Conservation (phyloP, 2,888 invertebrate genomes). For the Perithous albicinctus region DNA sequence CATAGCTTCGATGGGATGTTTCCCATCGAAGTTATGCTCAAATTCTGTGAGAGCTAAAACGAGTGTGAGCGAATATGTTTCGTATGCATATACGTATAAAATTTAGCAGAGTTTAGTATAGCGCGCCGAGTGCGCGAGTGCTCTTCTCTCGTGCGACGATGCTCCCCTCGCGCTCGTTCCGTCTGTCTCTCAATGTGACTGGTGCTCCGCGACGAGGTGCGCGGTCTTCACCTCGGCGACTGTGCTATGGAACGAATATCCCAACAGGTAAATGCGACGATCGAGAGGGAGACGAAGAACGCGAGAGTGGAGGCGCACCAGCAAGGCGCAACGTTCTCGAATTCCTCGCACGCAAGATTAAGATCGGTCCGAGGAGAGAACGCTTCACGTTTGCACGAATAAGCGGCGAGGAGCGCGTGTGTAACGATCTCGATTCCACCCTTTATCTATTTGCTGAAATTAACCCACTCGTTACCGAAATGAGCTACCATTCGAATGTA, state of each 20-base stretch:
- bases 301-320: constrained; percentile 44
- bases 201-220: constrained; percentile 64
- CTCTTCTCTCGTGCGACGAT: constrained; percentile 56
- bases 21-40: no score
- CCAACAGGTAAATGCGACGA: constrained; percentile 59
- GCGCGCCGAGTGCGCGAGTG: neutral
- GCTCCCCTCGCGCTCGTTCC: constrained; percentile 21
- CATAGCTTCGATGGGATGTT: constrained; percentile 29
- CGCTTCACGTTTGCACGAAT: constrained; percentile 14
- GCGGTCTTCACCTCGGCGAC: constrained; percentile 42
- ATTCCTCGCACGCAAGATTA: constrained; percentile 76
- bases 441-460: constrained; percentile 2
- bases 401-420: neutral
- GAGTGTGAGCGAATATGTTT: constrained; percentile 34
- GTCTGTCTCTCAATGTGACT: constrained; percentile 36
- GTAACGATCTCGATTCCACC: neutral
- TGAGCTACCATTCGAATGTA: no score
- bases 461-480: neutral
- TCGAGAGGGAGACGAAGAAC: constrained; percentile 31
- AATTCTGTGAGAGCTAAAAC: constrained; percentile 43
- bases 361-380: constrained; percentile 70
- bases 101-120: neutral
- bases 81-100: neutral
- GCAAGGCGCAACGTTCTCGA: constrained; percentile 72
- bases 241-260: constrained; percentile 71